Base-by-base conservation (phyloP, 2,797 vertebrate species). In the Gobio occitaniae region DNA sequence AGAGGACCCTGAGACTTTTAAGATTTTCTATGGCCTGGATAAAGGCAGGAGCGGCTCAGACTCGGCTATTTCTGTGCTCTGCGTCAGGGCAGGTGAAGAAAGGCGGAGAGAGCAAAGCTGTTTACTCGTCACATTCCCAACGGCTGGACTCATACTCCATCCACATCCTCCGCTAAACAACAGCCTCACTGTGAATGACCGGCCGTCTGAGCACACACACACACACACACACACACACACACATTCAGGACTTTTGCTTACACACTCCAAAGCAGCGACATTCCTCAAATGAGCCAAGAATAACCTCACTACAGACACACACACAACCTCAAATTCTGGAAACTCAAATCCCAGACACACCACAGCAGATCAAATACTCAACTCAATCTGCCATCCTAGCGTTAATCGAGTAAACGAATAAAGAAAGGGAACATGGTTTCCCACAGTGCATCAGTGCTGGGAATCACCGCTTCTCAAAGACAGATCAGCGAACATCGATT, bases 61-160 rank as follows among this genome's bases (percentile, higher is more conserved):
- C 50, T 52, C 16, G 3, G n/a, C 6, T 88, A 86, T 88, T 87
- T 85, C 66, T 65, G 88, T 61, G 54, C 72, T 61, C 56, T 78
- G 68, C 80, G 70, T 88, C 87, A 88, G 74, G 54, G 32, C 41
- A 44, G 78, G 74, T 84, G 47, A 84, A 80, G 61, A 77, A 75
- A 78, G 76, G 75, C 25, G 61, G 69, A 54, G 52, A 52, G 56
- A 4, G 25, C 12, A 29, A 48, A 66, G 81, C 84, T 88, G 84
- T 86, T 88, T 84, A 88, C 81, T 44, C 48, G 44, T 29, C 82
- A 52, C 50, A 78, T 83, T 83, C 52, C 76, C 54, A 21, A 41
- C 16, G 44, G n/a, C 83, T 83, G 32, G 29, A 29, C 77, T 76
- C 82, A 83, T 63, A 63, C 50, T 6, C 69, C 52, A 4, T 48